Evolutionary conservation across 2,888 invertebrate genomes (phyloP).

Genomic region (Strigamia maritima): DNA sequence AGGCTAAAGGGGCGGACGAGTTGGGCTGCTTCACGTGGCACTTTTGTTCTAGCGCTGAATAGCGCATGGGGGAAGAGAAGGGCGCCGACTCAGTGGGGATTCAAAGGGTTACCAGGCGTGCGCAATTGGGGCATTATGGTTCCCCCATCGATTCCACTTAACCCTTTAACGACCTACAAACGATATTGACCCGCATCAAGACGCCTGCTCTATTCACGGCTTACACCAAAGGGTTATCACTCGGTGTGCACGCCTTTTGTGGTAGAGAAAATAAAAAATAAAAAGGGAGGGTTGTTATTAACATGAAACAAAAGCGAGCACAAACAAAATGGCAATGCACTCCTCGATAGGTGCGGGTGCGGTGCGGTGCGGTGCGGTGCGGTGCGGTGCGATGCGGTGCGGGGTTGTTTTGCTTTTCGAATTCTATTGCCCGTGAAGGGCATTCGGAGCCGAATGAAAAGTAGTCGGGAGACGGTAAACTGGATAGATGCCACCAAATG

Average conservation of each 20-base stretch:
- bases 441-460: not conserved
- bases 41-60: slow-evolving; percentile 7
- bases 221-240: slow-evolving; percentile 34
- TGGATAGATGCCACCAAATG: slow-evolving; percentile 15
- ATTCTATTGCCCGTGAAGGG: not conserved
- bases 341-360: not conserved
- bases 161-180: slow-evolving; percentile 40
- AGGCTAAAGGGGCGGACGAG: not conserved
- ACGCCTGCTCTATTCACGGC: slow-evolving; percentile 35
- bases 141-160: slow-evolving; percentile 39
- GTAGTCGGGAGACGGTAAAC: not conserved
- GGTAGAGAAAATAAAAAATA: not conserved
- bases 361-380: too few relatives aligned
- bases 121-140: slow-evolving; percentile 39
- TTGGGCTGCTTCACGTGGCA: slow-evolving; percentile 11
- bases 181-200: slow-evolving; percentile 37
- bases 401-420: not conserved
- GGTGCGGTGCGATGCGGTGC: too few relatives aligned
- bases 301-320: not conserved
- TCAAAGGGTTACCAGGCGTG: slow-evolving; percentile 39
- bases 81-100: slow-evolving; percentile 32
- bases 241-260: slow-evolving; percentile 15
- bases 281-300: not conserved
- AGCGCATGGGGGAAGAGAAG: slow-evolving; percentile 22
- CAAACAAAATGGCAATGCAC: not conserved